Evolutionary conservation across 2,888 invertebrate species (phyloP), one percentile per base, ranked within the genome.

Genomic region (Rhynchonema sp.): DNA sequence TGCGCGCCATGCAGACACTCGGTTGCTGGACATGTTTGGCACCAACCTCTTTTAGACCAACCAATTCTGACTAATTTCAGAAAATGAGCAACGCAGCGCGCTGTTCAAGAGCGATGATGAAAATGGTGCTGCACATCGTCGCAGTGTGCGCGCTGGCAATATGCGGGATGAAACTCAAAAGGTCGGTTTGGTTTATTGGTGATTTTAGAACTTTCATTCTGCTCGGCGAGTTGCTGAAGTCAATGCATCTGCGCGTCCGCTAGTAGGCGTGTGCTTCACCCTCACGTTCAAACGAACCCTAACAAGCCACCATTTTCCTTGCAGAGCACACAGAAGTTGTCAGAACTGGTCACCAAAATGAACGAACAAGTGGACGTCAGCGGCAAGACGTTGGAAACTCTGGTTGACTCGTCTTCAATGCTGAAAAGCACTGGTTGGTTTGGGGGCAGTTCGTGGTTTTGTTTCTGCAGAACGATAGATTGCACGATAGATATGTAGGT

Each of bases 351-450:
- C 9, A 6, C 54, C 3, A 13, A 27, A 23, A 54, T 54, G 54
- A 54, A 54, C 54, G 54, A 54, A 13, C 54, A 54, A 23, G 54
- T 54, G 22, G 55, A 54, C 68, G 81, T 84, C 69, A 89, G 89
- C 76, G 86, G 87, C 57, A 81, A 83, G 56, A 88, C 90, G 0
- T 76, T 90, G 61, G 86, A 87, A 62, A 83, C 81, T 26, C 76
- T 91, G 64, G 74, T 80, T 80, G 70, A 80, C 75, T 64, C 46
- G 23, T 72, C 72, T 68, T 30, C 64, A 66, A 26, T 70, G 68
- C 6, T 61, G 29, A 54, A 53, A 23, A 46, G 38, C 30, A 59
- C 58, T 38, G 38, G 38, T 38, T 17, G 6, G 38, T 38, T 38
- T n/a, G n/a, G n/a, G n/a, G n/a, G n/a, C n/a, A n/a, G n/a, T n/a